phyloP scores from a whole-genome alignment of 2,797 vertebrate species.

The Arctocebus calabarensis region DNA sequence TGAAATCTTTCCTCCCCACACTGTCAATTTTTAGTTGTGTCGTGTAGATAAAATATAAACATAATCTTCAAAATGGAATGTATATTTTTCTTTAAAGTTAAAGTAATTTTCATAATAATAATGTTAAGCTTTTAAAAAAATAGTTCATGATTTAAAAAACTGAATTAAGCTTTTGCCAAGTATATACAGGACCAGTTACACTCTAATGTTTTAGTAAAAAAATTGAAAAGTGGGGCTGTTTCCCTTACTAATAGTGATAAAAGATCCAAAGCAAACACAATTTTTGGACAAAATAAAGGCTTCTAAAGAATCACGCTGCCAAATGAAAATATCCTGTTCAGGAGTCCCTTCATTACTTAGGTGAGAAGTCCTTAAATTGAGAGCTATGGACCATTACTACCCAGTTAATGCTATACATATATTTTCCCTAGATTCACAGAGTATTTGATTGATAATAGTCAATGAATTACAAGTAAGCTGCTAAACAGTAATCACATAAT shows the following conservation, averaged over 20 bases:
- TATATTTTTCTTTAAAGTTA: not conserved
- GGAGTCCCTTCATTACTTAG: not conserved
- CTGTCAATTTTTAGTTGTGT: not conserved
- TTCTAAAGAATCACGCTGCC: not conserved
- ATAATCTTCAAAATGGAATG: not conserved
- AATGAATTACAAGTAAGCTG: not conserved
- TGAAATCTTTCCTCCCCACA: not conserved
- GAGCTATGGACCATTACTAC: not conserved
- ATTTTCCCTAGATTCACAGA: not conserved
- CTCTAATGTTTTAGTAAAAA: not conserved
- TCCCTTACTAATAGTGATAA: not conserved
- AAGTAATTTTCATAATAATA: conserved; percentile 31
- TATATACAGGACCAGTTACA: not conserved
- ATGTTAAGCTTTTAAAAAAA: not conserved
- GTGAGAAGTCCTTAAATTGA: not conserved
- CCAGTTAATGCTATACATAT: not conserved
- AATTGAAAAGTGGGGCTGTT: not conserved
- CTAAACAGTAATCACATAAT: not conserved
- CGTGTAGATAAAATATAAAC: not conserved
- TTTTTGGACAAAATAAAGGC: not conserved
- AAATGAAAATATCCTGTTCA: not conserved
- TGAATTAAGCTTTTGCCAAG: not conserved
- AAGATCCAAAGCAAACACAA: conserved; percentile 12
- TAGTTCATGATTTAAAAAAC: not conserved
- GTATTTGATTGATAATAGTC: not conserved